A percentile compares a stretch with the other conserved stretches of the same genome.
phyloP scores from a whole-genome alignment of 2,888 invertebrate genomes.

The Rhaphigaster nebulosa region DNA sequence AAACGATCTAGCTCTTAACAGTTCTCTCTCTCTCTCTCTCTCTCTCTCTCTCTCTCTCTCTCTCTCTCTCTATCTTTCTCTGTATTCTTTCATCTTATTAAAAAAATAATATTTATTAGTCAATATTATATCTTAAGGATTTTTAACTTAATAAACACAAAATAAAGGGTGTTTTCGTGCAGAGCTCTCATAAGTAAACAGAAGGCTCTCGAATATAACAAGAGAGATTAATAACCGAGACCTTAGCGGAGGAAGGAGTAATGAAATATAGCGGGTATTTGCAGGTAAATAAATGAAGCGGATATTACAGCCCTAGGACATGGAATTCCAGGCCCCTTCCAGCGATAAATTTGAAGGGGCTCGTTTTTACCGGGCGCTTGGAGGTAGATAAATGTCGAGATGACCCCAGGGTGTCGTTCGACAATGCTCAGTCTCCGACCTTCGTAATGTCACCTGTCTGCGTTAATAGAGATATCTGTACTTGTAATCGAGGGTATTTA shows the following conservation, averaged over 20 bases:
- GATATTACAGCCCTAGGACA: conserved; percentile 29
- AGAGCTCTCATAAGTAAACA: conserved; percentile 17
- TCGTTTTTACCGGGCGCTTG: background rate
- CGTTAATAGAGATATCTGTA: background rate
- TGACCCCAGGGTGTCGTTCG: conserved; percentile 12
- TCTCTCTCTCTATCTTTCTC: too few relatives aligned
- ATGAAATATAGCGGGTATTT: conserved; percentile 35
- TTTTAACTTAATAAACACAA: conserved; percentile 9
- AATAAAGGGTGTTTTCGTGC: background rate
- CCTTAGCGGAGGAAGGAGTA: background rate
- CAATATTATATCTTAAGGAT: background rate
- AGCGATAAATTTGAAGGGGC: conserved; percentile 15
- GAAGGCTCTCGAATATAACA: conserved; percentile 20
- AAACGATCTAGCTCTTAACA: too few relatives aligned
- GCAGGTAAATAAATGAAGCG: conserved; percentile 40
- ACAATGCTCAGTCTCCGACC: background rate
- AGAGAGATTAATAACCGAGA: conserved; percentile 6
- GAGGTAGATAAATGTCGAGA: conserved; percentile 10
- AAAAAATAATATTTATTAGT: background rate
- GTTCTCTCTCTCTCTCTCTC: too few relatives aligned
- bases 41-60: too few relatives aligned
- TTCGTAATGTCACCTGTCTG: background rate
- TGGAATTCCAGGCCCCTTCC: background rate
- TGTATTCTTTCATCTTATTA: too few relatives aligned
- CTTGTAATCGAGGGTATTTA: background rate